Evolutionary conservation across 2,113 vertebrate genomes (phyloP).

Genomic region (Malurus elegans): DNA sequence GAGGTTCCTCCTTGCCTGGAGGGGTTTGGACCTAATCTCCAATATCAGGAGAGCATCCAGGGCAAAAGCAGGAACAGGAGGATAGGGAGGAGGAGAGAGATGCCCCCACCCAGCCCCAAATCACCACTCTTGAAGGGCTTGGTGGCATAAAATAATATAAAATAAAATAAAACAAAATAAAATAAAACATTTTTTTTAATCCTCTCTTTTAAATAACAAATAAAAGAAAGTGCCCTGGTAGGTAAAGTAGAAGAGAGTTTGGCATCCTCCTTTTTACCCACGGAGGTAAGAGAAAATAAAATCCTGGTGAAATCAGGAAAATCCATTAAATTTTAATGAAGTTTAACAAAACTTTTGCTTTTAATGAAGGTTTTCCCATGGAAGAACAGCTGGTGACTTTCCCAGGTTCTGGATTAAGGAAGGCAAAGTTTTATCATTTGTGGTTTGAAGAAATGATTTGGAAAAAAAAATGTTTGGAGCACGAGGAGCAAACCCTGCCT

Average conservation of each 20-base stretch:
- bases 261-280: not conserved
- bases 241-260: not conserved
- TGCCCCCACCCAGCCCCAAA: not conserved
- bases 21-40: conserved; percentile 26
- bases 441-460: not conserved
- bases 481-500: not conserved
- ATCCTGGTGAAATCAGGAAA: not conserved
- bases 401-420: not conserved
- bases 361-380: not conserved
- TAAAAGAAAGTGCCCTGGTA: not conserved
- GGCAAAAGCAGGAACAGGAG: not conserved
- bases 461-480: not conserved
- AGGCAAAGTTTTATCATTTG: not conserved
- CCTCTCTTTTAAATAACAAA: not conserved
- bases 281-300: not conserved
- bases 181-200: not conserved
- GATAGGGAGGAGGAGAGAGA: not conserved
- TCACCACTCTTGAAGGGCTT: not conserved
- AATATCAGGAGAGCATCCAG: not conserved
- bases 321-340: not conserved
- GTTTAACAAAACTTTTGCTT: not conserved
- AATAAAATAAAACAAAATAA: not conserved
- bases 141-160: not conserved
- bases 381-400: not conserved
- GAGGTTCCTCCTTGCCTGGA: conserved; percentile 48